These are phyloP conservation scores for Steromphala cineraria DNA, from an alignment of 2,888 invertebrate species.

Conservation along the genomic window DNA sequence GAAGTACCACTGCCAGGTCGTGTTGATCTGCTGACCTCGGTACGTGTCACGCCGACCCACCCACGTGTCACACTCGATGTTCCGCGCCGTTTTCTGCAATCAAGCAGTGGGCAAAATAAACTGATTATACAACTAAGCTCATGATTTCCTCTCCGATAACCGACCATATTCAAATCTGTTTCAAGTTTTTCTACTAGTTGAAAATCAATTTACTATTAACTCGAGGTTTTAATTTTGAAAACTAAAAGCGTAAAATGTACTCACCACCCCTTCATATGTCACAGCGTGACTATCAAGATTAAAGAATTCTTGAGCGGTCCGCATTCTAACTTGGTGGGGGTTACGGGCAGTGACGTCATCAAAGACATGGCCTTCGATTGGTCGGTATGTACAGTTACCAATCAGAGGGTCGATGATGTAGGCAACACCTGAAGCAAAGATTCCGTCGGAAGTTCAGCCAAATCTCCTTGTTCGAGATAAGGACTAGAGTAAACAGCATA, in stretches of 20 bases:
- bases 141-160: too few relatives aligned
- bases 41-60: slow-evolving; percentile 44
- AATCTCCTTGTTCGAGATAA: too few relatives aligned
- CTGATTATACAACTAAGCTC: too few relatives aligned
- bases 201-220: too few relatives aligned
- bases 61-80: slow-evolving; percentile 54
- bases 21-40: slow-evolving; percentile 26
- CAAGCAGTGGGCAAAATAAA: too few relatives aligned
- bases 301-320: slow-evolving; percentile 53
- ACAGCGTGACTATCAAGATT: slow-evolving; percentile 49
- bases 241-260: too few relatives aligned
- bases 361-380: slow-evolving; percentile 43
- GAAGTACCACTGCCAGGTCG: slow-evolving; percentile 62
- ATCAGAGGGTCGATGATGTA: slow-evolving; percentile 47
- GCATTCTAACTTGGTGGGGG: slow-evolving; percentile 43
- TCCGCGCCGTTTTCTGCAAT: slow-evolving; percentile 47
- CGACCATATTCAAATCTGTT: too few relatives aligned
- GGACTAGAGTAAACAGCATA: too few relatives aligned
- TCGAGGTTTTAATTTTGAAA: too few relatives aligned
- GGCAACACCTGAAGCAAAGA: slow-evolving; percentile 43
- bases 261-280: slow-evolving; percentile 54
- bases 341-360: slow-evolving; percentile 40
- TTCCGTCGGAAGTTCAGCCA: too few relatives aligned
- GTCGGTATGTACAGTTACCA: slow-evolving; percentile 48
- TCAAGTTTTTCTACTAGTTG: too few relatives aligned